phyloP scores from a whole-genome alignment of 1,140 invertebrate genomes.

The Ips nitidus region DNA sequence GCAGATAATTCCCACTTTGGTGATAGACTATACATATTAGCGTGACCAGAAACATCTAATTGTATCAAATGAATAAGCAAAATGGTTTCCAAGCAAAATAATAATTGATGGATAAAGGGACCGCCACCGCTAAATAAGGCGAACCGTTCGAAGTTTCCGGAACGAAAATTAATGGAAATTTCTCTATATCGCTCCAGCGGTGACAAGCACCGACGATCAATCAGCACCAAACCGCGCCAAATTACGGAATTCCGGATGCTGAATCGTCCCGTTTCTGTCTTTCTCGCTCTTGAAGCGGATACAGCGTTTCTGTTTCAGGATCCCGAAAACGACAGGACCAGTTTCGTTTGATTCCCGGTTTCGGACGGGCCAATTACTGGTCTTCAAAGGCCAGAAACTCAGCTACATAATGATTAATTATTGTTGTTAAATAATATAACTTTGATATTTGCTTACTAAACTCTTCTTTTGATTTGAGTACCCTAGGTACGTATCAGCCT shows the following conservation, averaged over 20 bases:
- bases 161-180: conserved; percentile 50
- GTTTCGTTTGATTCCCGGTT: conserved; percentile 25
- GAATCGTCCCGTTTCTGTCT: conserved; percentile 34
- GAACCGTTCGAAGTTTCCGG: conserved; percentile 21
- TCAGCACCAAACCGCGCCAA: conserved; percentile 49
- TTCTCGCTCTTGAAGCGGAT: conserved; percentile 14
- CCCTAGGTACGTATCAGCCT: no score
- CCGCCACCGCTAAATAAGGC: conserved; percentile 20
- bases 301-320: conserved; percentile 24
- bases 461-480: no score
- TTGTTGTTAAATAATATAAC: no score
- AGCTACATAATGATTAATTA: no score
- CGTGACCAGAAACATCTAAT: no score
- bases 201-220: conserved; percentile 51
- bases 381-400: neutral
- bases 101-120: conserved; percentile 5
- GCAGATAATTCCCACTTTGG: no score
- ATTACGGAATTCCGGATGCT: conserved; percentile 47
- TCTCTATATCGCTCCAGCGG: conserved; percentile 50
- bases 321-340: conserved; percentile 22
- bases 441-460: no score
- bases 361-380: neutral
- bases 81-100: neutral
- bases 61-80: no score
- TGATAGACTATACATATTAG: no score